phyloP scores from a whole-genome alignment of 2,888 invertebrate genomes.

The Apamea crenata region DNA sequence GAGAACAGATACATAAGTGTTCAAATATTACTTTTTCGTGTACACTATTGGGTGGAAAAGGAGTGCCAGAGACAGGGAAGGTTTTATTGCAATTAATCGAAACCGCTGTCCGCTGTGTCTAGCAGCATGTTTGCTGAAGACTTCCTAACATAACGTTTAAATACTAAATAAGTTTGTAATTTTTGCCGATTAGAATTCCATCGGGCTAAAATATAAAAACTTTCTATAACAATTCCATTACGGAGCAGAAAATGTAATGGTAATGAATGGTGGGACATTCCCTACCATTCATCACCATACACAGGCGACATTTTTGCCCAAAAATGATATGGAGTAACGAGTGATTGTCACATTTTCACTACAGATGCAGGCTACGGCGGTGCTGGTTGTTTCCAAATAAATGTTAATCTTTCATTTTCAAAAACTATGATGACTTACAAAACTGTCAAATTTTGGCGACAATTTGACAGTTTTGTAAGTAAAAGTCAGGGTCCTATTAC shows the following conservation, averaged over 20 bases:
- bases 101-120: neutral
- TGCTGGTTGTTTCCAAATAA: neutral
- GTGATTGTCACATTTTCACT: neutral
- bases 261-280: too few relatives aligned
- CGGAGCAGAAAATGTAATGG: neutral
- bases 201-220: neutral
- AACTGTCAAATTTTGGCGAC: too few relatives aligned
- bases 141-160: neutral
- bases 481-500: too few relatives aligned
- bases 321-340: neutral
- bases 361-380: neutral
- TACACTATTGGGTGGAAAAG: neutral
- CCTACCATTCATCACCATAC: too few relatives aligned
- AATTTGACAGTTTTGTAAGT: too few relatives aligned
- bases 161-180: neutral
- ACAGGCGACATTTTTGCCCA: neutral
- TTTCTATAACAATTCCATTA: neutral
- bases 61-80: too few relatives aligned
- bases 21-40: conserved; percentile 6
- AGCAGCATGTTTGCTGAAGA: neutral
- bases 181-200: neutral
- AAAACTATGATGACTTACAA: too few relatives aligned
- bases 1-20: conserved; percentile 20
- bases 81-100: neutral
- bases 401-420: neutral